These are phyloP conservation scores for Sapajus apella DNA, from an alignment of 2,113 vertebrate species.

Conservation along the genomic window DNA sequence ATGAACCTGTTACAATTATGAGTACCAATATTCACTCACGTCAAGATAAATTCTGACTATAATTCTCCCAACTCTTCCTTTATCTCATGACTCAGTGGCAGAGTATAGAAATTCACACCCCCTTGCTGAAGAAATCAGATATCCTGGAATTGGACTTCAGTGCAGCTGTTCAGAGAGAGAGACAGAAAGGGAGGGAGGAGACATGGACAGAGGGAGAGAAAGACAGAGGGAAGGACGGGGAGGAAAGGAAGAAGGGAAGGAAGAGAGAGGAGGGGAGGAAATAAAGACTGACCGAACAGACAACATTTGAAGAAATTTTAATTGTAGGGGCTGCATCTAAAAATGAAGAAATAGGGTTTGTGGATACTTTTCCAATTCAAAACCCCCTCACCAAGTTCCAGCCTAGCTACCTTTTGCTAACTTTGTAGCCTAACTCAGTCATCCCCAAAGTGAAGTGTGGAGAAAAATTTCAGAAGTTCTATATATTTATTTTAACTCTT, in stretches of 20 bases:
- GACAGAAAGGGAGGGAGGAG: not conserved
- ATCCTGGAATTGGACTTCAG: not conserved
- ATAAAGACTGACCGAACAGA: fast-evolving
- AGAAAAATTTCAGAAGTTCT: not conserved
- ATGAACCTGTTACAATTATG: not conserved
- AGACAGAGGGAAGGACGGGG: no score
- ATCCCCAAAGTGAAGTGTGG: not conserved
- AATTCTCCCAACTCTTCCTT: not conserved
- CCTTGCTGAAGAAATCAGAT: no score
- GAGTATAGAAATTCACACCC: fast-evolving
- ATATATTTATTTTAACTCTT: not conserved
- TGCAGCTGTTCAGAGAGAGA: not conserved
- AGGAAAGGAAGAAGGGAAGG: not conserved
- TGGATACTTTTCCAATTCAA: fast-evolving
- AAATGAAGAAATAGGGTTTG: not conserved
- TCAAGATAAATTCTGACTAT: not conserved
- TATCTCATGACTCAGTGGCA: no score
- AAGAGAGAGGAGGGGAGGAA: no score
- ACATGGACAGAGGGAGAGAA: not conserved
- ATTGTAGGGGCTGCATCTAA: not conserved
- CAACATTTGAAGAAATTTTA: not conserved
- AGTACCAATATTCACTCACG: not conserved
- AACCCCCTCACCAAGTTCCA: not conserved
- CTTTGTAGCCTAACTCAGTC: fast-evolving
- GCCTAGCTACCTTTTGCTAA: not conserved